A percentile compares a stretch with the other conserved stretches of the same genome.
Conservation (phyloP, 2,888 invertebrate genomes). For the Dendrolimus houi region DNA sequence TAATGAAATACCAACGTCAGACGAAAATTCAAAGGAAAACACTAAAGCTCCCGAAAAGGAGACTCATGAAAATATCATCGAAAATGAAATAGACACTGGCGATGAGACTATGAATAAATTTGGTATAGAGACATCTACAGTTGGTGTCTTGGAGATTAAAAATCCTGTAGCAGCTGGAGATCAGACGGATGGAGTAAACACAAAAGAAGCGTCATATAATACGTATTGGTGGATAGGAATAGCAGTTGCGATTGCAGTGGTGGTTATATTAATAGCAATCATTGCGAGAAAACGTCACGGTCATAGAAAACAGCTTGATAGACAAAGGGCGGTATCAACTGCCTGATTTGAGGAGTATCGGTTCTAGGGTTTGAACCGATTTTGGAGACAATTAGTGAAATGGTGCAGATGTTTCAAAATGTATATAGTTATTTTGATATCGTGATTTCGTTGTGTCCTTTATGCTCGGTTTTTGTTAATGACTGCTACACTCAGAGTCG, state of each 20-base stretch:
- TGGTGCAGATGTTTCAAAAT: constrained; percentile 49
- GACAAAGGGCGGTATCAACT: constrained; percentile 56
- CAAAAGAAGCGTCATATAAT: constrained; percentile 61
- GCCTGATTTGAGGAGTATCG: constrained; percentile 74
- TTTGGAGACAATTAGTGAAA: constrained; percentile 40
- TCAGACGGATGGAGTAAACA: constrained; percentile 32
- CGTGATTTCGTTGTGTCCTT: constrained; percentile 19
- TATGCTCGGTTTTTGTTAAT: constrained; percentile 8
- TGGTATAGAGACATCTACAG: constrained; percentile 55
- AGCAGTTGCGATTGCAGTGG: constrained; percentile 55
- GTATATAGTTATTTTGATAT: constrained; percentile 13
- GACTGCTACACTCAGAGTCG: constrained; percentile 3
- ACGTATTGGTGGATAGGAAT: constrained; percentile 72
- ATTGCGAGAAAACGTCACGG: constrained; percentile 68
- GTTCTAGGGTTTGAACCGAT: constrained; percentile 64
- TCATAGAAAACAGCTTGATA: constrained; percentile 65
- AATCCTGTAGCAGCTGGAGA: constrained; percentile 49
- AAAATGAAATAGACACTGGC: constrained; percentile 50
- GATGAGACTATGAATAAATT: constrained; percentile 44
- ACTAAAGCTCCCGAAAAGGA: constrained; percentile 13
- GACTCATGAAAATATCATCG: constrained; percentile 25
- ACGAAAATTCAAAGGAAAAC: constrained; percentile 15
- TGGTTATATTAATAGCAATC: constrained; percentile 56
- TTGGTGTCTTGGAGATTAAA: constrained; percentile 63
- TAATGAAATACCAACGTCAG: constrained; percentile 36